phyloP scores from a whole-genome alignment of 2,797 vertebrate species.

The Argyrosomus regius region DNA sequence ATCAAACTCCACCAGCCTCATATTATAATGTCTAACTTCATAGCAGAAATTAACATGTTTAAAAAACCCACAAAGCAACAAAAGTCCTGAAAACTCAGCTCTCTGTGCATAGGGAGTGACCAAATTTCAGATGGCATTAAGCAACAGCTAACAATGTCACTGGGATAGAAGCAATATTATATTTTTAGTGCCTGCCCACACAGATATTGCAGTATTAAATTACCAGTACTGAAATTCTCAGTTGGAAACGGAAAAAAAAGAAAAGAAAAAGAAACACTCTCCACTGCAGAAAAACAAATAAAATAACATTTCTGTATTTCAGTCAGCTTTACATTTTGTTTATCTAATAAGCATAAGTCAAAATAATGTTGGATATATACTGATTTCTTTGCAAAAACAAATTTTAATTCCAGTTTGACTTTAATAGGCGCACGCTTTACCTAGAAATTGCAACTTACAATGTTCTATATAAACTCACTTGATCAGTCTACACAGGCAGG shows the following conservation, averaged over 20 bases:
- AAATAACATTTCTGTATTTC: background rate
- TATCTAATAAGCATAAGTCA: background rate
- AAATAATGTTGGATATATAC: background rate
- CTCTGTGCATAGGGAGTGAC: no score
- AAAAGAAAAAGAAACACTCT: no score
- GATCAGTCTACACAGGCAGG: conserved; percentile 1
- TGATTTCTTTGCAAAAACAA: background rate
- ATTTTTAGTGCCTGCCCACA: background rate
- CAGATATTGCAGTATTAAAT: background rate
- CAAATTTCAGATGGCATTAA: no score
- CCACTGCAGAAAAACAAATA: background rate
- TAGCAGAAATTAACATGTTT: no score
- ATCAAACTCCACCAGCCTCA: no score
- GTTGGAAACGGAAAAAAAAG: no score
- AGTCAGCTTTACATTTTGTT: background rate
- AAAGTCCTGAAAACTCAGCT: no score
- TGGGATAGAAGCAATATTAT: no score
- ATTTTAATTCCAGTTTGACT: background rate
- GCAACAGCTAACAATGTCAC: no score
- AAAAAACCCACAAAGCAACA: no score
- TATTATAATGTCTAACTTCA: no score
- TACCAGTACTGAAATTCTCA: background rate
- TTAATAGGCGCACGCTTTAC: background rate
- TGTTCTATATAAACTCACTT: background rate
- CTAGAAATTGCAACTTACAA: background rate